phyloP scores from a whole-genome alignment of 2,888 invertebrate species.

The Ormyrus thymus region DNA sequence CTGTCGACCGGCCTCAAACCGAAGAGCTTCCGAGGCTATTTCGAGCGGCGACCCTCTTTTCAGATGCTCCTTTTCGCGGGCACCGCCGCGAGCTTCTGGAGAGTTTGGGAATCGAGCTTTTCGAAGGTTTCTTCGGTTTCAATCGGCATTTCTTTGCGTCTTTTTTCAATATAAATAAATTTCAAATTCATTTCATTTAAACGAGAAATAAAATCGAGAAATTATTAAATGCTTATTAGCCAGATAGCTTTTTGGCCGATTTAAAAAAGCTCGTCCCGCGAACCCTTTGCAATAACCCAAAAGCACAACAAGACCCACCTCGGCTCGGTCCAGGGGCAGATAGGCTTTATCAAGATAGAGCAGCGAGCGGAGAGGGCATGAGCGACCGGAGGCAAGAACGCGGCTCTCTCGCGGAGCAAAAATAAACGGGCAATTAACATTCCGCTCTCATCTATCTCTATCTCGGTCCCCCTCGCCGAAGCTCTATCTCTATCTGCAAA shows the following conservation, averaged over 20 bases:
- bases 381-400: conserved; percentile 44
- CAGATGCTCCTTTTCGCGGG: background rate
- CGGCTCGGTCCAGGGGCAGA: too few species aligned
- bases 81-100: background rate
- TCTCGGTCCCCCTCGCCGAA: background rate
- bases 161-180: too few species aligned
- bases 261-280: too few species aligned
- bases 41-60: conserved; percentile 9
- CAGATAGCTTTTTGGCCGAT: too few species aligned
- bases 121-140: too few species aligned
- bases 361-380: background rate
- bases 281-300: too few species aligned
- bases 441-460: conserved; percentile 66
- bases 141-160: too few species aligned
- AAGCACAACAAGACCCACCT: too few species aligned
- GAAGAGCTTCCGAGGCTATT: conserved; percentile 33
- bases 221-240: too few species aligned
- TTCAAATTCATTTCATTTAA: too few species aligned
- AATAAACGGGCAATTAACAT: conserved; percentile 73
- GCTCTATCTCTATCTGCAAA: conserved; percentile 44
- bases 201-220: too few species aligned
- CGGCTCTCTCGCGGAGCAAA: conserved; percentile 59
- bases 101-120: background rate
- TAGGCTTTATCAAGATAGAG: too few species aligned
- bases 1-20: conserved; percentile 55